Conservation (phyloP, 2,113 vertebrate genomes). For the Lota lota region DNA sequence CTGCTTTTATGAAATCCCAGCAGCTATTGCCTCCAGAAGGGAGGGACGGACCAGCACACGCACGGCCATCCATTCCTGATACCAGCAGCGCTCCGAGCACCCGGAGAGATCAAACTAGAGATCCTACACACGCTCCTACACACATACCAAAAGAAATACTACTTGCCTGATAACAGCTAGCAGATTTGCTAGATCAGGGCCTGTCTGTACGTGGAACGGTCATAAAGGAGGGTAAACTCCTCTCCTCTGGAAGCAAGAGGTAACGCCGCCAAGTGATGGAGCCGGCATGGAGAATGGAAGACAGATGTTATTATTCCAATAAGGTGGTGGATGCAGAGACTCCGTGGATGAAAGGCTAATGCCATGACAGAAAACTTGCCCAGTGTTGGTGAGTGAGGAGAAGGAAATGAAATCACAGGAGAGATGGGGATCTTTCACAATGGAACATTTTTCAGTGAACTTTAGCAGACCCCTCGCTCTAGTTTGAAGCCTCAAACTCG, state of each 20-base stretch:
- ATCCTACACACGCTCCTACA: conserved; percentile 38
- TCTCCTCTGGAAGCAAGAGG: conserved; percentile 34
- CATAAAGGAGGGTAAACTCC: conserved; percentile 42
- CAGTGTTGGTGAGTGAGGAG: conserved; percentile 30
- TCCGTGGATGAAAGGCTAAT: conserved; percentile 39
- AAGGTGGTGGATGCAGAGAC: conserved; percentile 20
- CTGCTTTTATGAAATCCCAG: conserved; percentile 64
- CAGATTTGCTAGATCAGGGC: conserved; percentile 50
- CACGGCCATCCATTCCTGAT: conserved; percentile 39
- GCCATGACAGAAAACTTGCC: conserved; percentile 34
- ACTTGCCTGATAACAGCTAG: conserved; percentile 58
- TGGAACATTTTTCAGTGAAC: too few species aligned
- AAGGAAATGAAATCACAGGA: conserved; percentile 43
- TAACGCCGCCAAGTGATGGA: conserved; percentile 44
- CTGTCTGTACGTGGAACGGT: neutral
- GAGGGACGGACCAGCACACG: conserved; percentile 55
- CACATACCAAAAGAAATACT: conserved; percentile 54
- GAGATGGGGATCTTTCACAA: conserved; percentile 16
- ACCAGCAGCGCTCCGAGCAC: conserved; percentile 23
- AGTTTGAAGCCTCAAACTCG: too few species aligned
- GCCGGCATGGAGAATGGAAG: conserved; percentile 36
- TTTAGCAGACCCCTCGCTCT: too few species aligned
- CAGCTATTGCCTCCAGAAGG: conserved; percentile 52
- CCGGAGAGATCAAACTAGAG: conserved; percentile 60
- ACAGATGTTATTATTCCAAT: conserved; percentile 50